phyloP scores from a whole-genome alignment of 2,113 vertebrate genomes.

The Cebidichthys violaceus region DNA sequence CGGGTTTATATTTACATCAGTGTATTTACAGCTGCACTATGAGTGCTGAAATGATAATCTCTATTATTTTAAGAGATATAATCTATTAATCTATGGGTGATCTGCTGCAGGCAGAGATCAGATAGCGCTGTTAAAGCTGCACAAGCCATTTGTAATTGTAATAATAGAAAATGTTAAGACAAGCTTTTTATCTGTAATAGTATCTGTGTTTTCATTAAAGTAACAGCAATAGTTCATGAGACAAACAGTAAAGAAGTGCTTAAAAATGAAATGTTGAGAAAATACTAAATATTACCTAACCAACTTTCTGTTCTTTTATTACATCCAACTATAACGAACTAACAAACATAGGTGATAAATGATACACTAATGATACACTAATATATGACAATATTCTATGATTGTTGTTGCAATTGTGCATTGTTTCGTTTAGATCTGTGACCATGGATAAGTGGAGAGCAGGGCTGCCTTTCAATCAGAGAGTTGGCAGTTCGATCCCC shows the following conservation, averaged over 20 bases:
- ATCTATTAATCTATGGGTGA: constrained; percentile 37
- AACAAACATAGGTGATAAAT: background rate
- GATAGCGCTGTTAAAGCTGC: background rate
- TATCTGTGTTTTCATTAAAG: background rate
- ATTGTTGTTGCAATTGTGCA: background rate
- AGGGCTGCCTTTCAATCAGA: no score
- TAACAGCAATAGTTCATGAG: background rate
- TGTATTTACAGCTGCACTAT: constrained; percentile 32
- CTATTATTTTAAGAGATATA: constrained; percentile 42
- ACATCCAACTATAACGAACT: background rate
- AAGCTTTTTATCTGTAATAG: background rate
- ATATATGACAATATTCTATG: background rate
- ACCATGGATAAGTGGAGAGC: no score
- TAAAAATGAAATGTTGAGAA: background rate
- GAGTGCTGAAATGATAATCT: constrained; percentile 31
- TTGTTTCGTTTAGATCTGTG: background rate
- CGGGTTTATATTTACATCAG: constrained; percentile 2
- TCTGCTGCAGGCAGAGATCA: constrained; percentile 16
- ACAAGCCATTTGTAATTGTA: background rate
- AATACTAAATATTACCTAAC: background rate
- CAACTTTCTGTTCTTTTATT: background rate
- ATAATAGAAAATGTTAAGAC: background rate
- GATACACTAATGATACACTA: background rate
- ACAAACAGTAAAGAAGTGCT: background rate
- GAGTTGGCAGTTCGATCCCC: no score